Evolutionary conservation across 2,888 invertebrate species (phyloP).

Genomic region (Cylindroiulus punctatus): DNA sequence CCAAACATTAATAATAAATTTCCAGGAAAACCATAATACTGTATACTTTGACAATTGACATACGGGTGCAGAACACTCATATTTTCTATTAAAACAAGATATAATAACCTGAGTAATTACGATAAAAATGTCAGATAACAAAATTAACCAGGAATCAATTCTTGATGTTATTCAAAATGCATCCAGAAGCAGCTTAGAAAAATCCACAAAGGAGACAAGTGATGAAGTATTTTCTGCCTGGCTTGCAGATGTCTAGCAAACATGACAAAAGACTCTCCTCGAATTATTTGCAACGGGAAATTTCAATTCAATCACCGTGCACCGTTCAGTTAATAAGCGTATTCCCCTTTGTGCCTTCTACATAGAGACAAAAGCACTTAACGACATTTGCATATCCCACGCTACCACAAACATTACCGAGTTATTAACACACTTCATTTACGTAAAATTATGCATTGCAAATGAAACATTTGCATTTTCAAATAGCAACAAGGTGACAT

Average conservation of each 20-base stretch:
- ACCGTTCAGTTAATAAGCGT: conserved; percentile 49
- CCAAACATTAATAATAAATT: no score
- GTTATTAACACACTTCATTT: conserved; percentile 29
- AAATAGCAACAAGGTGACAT: neutral
- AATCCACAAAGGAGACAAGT: neutral
- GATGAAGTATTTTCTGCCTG: conserved; percentile 27
- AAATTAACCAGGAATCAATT: neutral
- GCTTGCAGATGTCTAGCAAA: neutral
- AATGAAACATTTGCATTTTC: neutral
- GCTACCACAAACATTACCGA: neutral
- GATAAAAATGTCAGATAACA: no score
- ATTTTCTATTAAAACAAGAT: no score
- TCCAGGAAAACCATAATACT: no score
- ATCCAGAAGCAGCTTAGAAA: neutral
- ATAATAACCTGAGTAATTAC: no score
- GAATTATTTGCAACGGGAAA: neutral
- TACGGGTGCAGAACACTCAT: no score
- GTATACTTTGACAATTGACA: no score
- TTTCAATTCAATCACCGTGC: conserved; percentile 21
- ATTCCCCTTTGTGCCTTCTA: conserved; percentile 48
- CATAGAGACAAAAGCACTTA: conserved; percentile 43
- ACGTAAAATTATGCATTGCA: neutral
- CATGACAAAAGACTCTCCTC: conserved; percentile 37
- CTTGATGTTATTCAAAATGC: conserved; percentile 1
- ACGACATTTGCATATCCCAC: conserved; percentile 43